Evolutionary conservation across 1,140 invertebrate species (phyloP).

Genomic region (Papilio xuthus): DNA sequence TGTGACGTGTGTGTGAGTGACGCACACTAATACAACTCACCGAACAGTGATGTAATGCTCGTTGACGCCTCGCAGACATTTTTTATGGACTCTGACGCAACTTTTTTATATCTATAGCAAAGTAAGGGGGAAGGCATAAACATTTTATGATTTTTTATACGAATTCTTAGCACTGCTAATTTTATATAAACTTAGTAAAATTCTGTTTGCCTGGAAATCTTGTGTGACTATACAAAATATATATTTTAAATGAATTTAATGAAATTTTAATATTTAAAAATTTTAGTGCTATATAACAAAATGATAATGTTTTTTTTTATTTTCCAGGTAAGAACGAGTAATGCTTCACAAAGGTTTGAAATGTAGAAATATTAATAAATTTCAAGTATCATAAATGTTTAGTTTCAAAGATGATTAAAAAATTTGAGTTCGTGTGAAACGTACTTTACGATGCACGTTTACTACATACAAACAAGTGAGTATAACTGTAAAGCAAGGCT

Average conservation of each 20-base stretch:
- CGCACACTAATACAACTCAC: constrained; percentile 45
- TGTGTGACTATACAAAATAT: not conserved
- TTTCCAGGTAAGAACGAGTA: constrained; percentile 47
- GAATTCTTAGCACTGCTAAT: constrained; percentile 2
- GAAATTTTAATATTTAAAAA: not conserved
- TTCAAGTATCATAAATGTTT: constrained; percentile 31
- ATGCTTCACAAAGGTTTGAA: constrained; percentile 36
- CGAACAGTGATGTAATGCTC: constrained; percentile 68
- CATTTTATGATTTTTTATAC: constrained; percentile 33
- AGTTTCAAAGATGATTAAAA: constrained; percentile 38
- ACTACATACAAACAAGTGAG: constrained; percentile 64
- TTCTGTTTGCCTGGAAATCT: constrained; percentile 57
- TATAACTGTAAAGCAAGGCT: constrained; percentile 80
- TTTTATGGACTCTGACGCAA: constrained; percentile 79
- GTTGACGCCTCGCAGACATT: constrained; percentile 78
- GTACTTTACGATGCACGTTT: constrained; percentile 72
- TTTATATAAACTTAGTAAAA: not conserved
- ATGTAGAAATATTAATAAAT: constrained; percentile 35
- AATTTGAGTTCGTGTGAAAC: constrained; percentile 60
- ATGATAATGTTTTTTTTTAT: constrained; percentile 35
- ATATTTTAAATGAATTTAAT: not conserved
- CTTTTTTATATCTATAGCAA: constrained; percentile 69
- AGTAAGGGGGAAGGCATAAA: constrained; percentile 58
- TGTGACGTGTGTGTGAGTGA: constrained; percentile 42
- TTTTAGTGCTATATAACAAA: constrained; percentile 10